Evolutionary conservation across 2,797 vertebrate species (phyloP).

Genomic region (Scomberomorus guttatus): DNA sequence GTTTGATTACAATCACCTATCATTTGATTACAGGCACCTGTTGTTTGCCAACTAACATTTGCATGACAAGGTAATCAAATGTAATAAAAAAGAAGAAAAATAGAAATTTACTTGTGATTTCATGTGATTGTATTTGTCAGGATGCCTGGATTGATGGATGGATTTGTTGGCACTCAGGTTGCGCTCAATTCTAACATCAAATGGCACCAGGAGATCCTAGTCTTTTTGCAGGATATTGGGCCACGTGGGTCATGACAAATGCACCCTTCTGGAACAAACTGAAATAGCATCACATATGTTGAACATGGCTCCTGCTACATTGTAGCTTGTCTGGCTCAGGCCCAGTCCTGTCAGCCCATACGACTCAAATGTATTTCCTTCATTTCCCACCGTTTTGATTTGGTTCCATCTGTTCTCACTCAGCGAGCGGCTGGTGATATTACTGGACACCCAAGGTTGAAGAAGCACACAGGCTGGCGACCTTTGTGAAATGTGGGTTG

Average conservation of each 20-base stretch:
- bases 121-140: slow-evolving; percentile 27
- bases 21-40: slow-evolving; percentile 44
- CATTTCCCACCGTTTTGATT: slow-evolving; percentile 66
- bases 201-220: slow-evolving; percentile 38
- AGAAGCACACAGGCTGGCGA: slow-evolving; percentile 33
- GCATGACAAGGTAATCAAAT: slow-evolving; percentile 41
- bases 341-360: slow-evolving; percentile 58
- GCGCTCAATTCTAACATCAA: slow-evolving; percentile 17
- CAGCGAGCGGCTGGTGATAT: slow-evolving; percentile 59
- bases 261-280: slow-evolving; percentile 54
- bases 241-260: slow-evolving; percentile 67
- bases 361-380: slow-evolving; percentile 65
- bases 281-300: slow-evolving; percentile 79
- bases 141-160: neutral
- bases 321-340: slow-evolving; percentile 51
- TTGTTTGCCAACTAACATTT: slow-evolving; percentile 48
- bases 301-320: slow-evolving; percentile 50
- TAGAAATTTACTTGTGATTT: slow-evolving; percentile 24
- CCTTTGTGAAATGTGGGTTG: slow-evolving; percentile 24
- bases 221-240: slow-evolving; percentile 50
- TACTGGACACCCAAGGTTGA: slow-evolving; percentile 57
- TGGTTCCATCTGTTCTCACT: slow-evolving; percentile 77
- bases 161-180: neutral
- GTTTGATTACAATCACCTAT: slow-evolving; percentile 55
- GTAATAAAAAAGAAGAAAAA: slow-evolving; percentile 5